Evolutionary conservation across 92 coral and sea anemone species (phyloP), one percentile per base, ranked within the genome.

Genomic region (Porites evermanni): DNA sequence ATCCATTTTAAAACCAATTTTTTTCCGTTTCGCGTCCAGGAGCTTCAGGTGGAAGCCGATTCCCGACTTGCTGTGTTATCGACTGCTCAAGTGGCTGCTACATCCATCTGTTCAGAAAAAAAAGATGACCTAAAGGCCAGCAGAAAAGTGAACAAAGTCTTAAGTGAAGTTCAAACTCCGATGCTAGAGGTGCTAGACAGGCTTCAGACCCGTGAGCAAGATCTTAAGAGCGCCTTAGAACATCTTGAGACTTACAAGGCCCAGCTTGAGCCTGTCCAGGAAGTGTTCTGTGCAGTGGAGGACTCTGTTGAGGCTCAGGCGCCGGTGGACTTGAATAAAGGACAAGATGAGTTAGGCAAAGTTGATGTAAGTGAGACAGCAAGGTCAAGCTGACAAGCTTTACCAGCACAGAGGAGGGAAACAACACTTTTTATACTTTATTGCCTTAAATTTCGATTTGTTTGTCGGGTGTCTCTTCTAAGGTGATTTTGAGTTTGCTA

Each of bases 61-160:
- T 86, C 88, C 23, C 91, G 95, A 75, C 91, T 93, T 51, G 84
- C 94, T 1, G 86, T 86, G 56, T 84, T 95, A 74, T 83, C 98
- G 18, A 87, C 86, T 47, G 94, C 98, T 20, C 93, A 97, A 74
- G 91, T 88, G 52, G 92, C 92, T 12, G 96, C 99, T 53, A 79
- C 89, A 8, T 88, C 93, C 77, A 90, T 97, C 65, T 82, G 89
- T 50, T 83, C 94, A 4, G 92, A 90, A 73, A 93, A 94, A 86
- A 93, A 95, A 67, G 98, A 97, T 77, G 99, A 97, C 78, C 98
- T 98, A n/a, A 97, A 95, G 76, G 97, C 95, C 52, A 86, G 91
- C 59, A 75, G 81, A 32, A 94, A 93, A 67, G 86, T 97, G 12
- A 91, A 91, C 84, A 98, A 97, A 77, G 53, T 90, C 51, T 90